Percentiles rank a stretch among this genome's conserved stretches.
Conservation (phyloP, 1,140 invertebrate genomes). For the Dufourea novaeangliae region DNA sequence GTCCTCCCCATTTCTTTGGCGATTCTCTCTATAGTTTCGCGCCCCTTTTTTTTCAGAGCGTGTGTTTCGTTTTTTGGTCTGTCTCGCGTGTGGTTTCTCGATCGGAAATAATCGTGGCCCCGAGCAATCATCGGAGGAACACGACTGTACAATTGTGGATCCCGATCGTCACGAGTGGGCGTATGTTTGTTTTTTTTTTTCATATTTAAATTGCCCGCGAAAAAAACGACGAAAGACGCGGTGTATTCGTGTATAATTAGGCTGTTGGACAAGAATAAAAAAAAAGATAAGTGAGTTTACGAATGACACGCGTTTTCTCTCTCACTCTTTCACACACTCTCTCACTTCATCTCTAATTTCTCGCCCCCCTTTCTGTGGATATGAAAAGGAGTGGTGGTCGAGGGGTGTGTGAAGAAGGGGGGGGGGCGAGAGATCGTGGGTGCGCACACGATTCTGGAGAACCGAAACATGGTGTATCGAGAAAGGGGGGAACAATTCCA, state of each 20-base stretch:
- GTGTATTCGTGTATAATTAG: not conserved
- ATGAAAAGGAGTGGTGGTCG: too few species aligned
- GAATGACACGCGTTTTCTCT: conserved; percentile 8
- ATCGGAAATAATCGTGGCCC: not conserved
- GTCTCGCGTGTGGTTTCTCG: not conserved
- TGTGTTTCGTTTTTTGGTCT: not conserved
- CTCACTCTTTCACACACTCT: not conserved
- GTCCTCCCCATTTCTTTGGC: not conserved
- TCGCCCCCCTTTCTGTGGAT: not conserved
- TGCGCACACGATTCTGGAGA: conserved; percentile 44
- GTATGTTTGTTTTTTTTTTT: not conserved
- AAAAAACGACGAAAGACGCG: not conserved
- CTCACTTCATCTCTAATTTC: not conserved
- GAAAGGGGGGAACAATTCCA: conserved; percentile 71
- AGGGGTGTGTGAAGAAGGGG: too few species aligned
- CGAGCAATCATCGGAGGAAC: not conserved
- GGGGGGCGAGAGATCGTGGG: not conserved
- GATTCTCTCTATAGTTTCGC: not conserved
- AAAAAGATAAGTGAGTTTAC: not conserved
- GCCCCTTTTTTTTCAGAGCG: not conserved
- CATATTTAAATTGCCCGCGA: not conserved
- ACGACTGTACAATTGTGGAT: not conserved
- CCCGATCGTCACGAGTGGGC: not conserved
- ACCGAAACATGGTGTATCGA: conserved; percentile 34
- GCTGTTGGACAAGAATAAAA: not conserved